phyloP scores from a whole-genome alignment of 1,140 invertebrate species.

The Drosophila baimaii region DNA sequence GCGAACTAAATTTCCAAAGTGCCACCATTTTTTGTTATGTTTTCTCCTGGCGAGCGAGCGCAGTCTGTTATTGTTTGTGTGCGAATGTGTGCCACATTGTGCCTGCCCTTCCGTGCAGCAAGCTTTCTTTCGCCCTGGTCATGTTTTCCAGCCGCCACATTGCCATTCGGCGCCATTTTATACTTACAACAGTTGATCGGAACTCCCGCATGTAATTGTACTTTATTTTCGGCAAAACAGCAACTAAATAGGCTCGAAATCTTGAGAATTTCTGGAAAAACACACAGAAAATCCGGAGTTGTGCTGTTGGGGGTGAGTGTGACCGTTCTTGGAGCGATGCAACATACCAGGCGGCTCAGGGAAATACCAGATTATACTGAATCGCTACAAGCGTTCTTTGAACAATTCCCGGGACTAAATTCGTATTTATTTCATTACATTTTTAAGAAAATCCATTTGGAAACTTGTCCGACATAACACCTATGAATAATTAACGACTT shows the following conservation, averaged over 20 bases:
- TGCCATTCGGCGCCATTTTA: too few species aligned
- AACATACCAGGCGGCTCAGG: background rate
- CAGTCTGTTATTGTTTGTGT: too few species aligned
- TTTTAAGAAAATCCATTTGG: background rate
- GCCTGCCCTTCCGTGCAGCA: constrained; percentile 13
- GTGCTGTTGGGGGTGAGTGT: constrained; percentile 19
- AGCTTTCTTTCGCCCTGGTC: constrained; percentile 39
- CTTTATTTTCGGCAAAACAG: constrained; percentile 7
- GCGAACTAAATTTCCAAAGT: too few species aligned
- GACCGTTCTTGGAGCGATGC: background rate
- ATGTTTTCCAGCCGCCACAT: constrained; percentile 27
- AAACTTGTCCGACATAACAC: background rate
- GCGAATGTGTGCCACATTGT: constrained; percentile 47
- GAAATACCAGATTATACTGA: constrained; percentile 2
- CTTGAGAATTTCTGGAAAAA: constrained; percentile 29
- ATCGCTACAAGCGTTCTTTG: too few species aligned
- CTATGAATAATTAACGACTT: background rate
- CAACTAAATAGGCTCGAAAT: background rate
- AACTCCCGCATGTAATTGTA: constrained; percentile 13
- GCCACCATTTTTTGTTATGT: too few species aligned
- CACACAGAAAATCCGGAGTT: constrained; percentile 41
- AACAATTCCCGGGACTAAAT: background rate
- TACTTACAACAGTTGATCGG: constrained; percentile 20
- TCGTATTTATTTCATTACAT: background rate
- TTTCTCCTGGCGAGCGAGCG: too few species aligned